Evolutionary conservation across 35 echinoderm and acorn worm species (phyloP).

Genomic region (Acanthaster planci): DNA sequence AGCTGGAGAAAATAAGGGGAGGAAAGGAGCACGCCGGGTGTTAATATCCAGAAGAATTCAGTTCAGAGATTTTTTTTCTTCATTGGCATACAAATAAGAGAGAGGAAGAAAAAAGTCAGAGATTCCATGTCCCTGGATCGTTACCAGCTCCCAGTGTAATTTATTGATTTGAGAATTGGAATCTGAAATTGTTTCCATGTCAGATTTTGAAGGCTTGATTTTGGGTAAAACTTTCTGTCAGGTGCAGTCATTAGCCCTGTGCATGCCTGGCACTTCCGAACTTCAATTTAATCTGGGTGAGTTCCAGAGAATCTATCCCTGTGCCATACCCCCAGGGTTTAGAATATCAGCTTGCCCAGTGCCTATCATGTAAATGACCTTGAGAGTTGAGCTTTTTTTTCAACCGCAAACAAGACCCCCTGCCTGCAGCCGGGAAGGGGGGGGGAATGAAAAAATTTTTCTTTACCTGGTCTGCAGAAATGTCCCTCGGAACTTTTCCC

Average conservation of each 20-base stretch:
- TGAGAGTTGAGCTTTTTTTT: background rate
- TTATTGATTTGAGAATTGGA: no score
- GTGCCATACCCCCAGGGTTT: background rate
- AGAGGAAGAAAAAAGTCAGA: no score
- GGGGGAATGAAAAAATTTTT: background rate
- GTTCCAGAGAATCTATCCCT: no score
- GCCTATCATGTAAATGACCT: slow-evolving; percentile 10
- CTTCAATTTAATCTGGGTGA: no score
- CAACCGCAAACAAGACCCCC: slow-evolving; percentile 20
- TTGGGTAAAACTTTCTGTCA: no score
- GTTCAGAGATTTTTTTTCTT: background rate
- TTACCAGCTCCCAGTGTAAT: no score
- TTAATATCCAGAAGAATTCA: slow-evolving; percentile 9
- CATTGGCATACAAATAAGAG: no score
- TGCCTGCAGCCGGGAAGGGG: background rate
- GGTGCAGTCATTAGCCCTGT: no score
- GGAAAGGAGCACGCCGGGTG: background rate
- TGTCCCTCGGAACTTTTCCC: slow-evolving; percentile 17
- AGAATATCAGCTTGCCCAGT: slow-evolving; percentile 8
- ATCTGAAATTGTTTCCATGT: no score
- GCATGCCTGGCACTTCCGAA: no score
- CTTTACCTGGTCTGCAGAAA: background rate
- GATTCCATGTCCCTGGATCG: no score
- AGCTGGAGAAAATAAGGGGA: slow-evolving; percentile 12
- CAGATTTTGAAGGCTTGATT: no score